phyloP scores from a whole-genome alignment of 2,888 invertebrate genomes.

The Alloscopus bannaensis region DNA sequence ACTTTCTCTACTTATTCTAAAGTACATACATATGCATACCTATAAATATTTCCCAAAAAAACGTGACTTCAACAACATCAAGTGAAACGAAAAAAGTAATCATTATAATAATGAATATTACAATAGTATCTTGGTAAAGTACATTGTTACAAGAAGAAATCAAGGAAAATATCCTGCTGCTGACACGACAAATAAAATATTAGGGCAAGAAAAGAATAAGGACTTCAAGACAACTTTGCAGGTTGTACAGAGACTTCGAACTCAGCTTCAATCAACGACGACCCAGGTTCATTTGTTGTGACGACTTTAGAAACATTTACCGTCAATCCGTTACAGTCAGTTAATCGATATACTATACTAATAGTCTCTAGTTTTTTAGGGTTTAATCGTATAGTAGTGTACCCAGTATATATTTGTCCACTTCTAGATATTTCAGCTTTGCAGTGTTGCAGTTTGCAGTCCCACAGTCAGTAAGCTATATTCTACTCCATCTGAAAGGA shows the following conservation, averaged over 20 bases:
- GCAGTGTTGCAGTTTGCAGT: constrained; percentile 52
- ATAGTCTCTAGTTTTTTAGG: constrained; percentile 48
- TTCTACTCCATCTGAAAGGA: constrained; percentile 61
- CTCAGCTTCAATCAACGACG: no score
- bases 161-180: constrained; percentile 41
- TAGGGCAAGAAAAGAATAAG: no score
- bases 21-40: constrained; percentile 9
- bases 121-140: constrained; percentile 28
- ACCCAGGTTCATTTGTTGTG: neutral
- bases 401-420: constrained; percentile 52
- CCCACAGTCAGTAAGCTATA: constrained; percentile 62
- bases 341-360: constrained; percentile 35
- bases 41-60: constrained; percentile 36
- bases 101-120: constrained; percentile 3
- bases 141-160: constrained; percentile 42
- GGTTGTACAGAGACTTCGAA: no score
- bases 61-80: neutral
- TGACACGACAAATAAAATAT: no score
- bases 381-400: constrained; percentile 36
- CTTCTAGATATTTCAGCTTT: constrained; percentile 45
- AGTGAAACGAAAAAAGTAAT: constrained; percentile 19
- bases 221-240: no score
- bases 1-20: neutral
- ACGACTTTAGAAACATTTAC: constrained; percentile 1
- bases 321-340: constrained; percentile 40